Percentiles rank a stretch among this genome's conserved stretches.
phyloP scores from a whole-genome alignment of 2,888 invertebrate species.

The Macrophya annulata region DNA sequence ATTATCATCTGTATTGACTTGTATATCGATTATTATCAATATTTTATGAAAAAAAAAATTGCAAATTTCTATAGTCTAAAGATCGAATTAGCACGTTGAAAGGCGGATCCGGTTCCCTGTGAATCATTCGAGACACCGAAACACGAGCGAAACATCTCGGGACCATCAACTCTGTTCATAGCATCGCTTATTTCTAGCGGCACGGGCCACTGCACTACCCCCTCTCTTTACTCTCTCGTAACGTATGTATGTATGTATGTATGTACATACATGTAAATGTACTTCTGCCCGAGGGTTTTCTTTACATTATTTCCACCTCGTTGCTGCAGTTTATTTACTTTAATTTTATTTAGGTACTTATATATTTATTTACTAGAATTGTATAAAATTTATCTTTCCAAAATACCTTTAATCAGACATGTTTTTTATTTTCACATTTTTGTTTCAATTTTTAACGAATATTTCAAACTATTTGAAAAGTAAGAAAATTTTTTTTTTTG shows the following conservation, averaged over 20 bases:
- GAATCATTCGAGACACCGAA: constrained; percentile 22
- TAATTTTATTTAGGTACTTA: too few species aligned
- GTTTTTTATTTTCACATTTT: not conserved
- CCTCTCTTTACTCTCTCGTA: not conserved
- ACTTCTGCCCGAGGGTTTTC: not conserved
- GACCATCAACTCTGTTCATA: constrained; percentile 17
- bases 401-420: too few species aligned
- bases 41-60: too few species aligned
- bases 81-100: constrained; percentile 10
- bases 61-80: constrained; percentile 1
- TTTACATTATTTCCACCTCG: not conserved
- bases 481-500: not conserved
- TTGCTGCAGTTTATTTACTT: not conserved
- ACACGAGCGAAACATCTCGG: constrained; percentile 40
- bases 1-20: too few species aligned
- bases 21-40: too few species aligned
- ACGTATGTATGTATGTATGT: too few species aligned
- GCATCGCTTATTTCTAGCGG: constrained; percentile 67
- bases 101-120: constrained; percentile 30
- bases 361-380: too few species aligned
- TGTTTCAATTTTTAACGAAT: not conserved
- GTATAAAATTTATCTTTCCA: too few species aligned
- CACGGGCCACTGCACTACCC: constrained; percentile 68
- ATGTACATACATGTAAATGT: too few species aligned
- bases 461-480: too few species aligned